phyloP scores from a whole-genome alignment of 2,113 vertebrate genomes.

The Pachycephala philippinensis region DNA sequence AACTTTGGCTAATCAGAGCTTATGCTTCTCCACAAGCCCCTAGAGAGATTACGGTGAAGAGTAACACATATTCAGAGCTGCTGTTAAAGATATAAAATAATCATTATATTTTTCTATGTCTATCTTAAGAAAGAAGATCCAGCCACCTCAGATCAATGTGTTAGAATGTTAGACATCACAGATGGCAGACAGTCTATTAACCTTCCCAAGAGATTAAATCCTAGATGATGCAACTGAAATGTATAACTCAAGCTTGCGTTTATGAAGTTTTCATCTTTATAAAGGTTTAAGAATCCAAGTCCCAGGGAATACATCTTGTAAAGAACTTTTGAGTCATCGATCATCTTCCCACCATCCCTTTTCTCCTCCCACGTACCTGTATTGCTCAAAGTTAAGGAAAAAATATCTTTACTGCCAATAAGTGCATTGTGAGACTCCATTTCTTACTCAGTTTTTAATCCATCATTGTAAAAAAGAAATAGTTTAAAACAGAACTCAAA shows the following conservation, averaged over 20 bases:
- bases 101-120: not conserved
- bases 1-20: not conserved
- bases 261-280: not conserved
- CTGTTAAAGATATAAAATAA: not conserved
- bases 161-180: conserved; percentile 21
- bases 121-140: not conserved
- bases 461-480: not conserved
- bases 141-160: not conserved
- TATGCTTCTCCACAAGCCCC: not conserved
- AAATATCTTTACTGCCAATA: conserved; percentile 23
- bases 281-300: conserved; percentile 8
- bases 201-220: conserved; percentile 24
- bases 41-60: not conserved
- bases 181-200: conserved; percentile 34
- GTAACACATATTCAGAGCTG: not conserved
- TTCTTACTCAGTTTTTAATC: not conserved
- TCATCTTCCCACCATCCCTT: conserved; percentile 52
- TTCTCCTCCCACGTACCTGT: conserved; percentile 44
- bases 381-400: conserved; percentile 18
- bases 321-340: conserved; percentile 58
- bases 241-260: not conserved
- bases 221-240: conserved; percentile 16
- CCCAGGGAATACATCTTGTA: conserved; percentile 14
- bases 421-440: not conserved
- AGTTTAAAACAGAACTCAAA: not conserved